Percentiles rank a stretch among this genome's conserved stretches.
phyloP scores from a whole-genome alignment of 2,797 vertebrate species.

The Clarias laeviceps region DNA sequence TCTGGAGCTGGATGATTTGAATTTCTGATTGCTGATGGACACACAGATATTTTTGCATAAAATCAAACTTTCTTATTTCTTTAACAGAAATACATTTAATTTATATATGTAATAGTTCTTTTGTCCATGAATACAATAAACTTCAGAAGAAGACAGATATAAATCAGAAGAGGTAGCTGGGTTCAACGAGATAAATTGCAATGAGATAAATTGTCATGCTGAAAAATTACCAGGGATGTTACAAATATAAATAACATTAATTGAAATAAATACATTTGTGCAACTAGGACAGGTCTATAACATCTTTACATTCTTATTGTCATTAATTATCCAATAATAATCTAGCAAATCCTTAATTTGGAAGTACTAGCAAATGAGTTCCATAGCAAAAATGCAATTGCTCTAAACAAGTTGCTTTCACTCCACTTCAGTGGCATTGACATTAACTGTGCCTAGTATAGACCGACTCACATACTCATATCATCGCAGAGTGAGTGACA shows the following conservation, averaged over 20 bases:
- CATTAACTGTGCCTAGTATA: constrained; percentile 28
- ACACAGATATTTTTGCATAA: no score
- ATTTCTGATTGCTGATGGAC: no score
- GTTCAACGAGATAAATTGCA: no score
- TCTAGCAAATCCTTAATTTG: not conserved
- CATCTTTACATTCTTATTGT: not conserved
- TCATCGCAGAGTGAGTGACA: constrained; percentile 43
- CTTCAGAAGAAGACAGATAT: not conserved
- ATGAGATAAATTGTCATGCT: no score
- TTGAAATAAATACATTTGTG: not conserved
- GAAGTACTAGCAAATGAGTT: not conserved
- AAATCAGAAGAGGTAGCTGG: not conserved
- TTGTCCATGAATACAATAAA: no score
- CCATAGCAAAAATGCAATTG: constrained; percentile 11
- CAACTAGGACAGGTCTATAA: not conserved
- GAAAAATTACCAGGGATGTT: not conserved
- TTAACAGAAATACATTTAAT: no score
- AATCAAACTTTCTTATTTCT: no score
- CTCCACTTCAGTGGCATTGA: not conserved
- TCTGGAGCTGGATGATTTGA: no score
- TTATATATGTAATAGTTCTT: no score
- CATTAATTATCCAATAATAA: not conserved
- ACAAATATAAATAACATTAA: not conserved
- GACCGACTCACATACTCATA: constrained; percentile 34
- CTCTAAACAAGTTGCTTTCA: not conserved